These are phyloP conservation scores for Lordiphosa fenestrarum DNA, from an alignment of 2,888 invertebrate species.

Conservation along the genomic window DNA sequence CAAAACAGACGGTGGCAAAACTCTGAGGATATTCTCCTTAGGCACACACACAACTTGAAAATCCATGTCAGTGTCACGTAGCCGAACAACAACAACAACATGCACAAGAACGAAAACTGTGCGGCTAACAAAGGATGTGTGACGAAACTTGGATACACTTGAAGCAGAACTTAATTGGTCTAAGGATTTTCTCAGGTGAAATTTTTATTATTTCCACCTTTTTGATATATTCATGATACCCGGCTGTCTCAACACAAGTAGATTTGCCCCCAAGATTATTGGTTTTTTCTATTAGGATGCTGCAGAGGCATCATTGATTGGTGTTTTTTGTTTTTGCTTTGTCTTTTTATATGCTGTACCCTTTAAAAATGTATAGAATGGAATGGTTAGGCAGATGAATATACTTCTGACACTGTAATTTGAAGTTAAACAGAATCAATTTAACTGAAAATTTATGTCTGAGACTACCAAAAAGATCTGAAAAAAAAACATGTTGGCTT, in stretches of 20 bases:
- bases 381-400: no score
- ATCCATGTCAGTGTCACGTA: slow-evolving; percentile 78
- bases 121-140: slow-evolving; percentile 19
- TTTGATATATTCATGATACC: not conserved
- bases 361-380: no score
- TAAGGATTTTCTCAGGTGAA: not conserved
- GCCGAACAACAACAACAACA: slow-evolving; percentile 45
- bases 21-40: slow-evolving; percentile 38
- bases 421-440: no score
- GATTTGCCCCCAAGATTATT: slow-evolving; percentile 6
- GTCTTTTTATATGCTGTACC: not conserved
- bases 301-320: slow-evolving; percentile 15
- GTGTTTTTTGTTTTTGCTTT: slow-evolving; percentile 57
- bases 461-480: no score
- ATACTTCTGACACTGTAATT: no score
- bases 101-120: slow-evolving; percentile 8
- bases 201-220: no score
- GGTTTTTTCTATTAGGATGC: slow-evolving; percentile 42
- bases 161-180: slow-evolving; percentile 8
- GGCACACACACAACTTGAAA: slow-evolving; percentile 63
- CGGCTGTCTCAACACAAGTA: slow-evolving; percentile 11
- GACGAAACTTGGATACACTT: slow-evolving; percentile 49
- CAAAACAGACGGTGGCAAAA: slow-evolving; percentile 12
- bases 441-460: no score
- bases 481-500: no score